These are phyloP conservation scores for Brachionus plicatilis DNA, from an alignment of 1,140 invertebrate genomes.

Conservation along the genomic window DNA sequence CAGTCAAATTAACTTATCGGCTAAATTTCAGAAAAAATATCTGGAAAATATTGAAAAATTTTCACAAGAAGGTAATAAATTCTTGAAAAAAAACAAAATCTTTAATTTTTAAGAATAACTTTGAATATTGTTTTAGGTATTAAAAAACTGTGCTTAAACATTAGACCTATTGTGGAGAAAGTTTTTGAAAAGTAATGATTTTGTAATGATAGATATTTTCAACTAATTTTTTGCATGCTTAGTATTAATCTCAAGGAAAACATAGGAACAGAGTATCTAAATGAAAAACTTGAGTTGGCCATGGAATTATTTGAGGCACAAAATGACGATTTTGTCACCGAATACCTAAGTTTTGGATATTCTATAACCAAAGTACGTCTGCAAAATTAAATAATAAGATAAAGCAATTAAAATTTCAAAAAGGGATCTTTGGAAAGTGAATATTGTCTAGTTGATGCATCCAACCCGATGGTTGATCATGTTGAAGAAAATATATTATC, in stretches of 20 bases:
- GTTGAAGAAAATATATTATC: not conserved
- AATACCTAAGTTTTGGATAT: not conserved
- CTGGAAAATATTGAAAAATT: constrained; percentile 35
- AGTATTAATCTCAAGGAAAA: not conserved
- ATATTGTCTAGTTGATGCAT: not conserved
- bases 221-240: not conserved
- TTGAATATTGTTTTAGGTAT: not conserved
- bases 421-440: not conserved
- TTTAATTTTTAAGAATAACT: no score
- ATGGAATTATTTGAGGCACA: not conserved
- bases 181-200: constrained; percentile 3
- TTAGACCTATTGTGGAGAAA: not conserved
- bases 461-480: not conserved
- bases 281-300: not conserved
- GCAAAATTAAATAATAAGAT: not conserved
- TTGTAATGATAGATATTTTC: not conserved
- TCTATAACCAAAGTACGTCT: not conserved
- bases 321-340: not conserved
- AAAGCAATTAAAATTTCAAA: not conserved
- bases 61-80: not conserved
- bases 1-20: not conserved
- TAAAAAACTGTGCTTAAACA: not conserved
- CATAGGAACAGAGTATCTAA: not conserved
- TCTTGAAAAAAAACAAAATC: no score
- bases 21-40: constrained; percentile 1